Conservation (phyloP, 2,113 vertebrate genomes). For the Onychostoma macrolepis region DNA sequence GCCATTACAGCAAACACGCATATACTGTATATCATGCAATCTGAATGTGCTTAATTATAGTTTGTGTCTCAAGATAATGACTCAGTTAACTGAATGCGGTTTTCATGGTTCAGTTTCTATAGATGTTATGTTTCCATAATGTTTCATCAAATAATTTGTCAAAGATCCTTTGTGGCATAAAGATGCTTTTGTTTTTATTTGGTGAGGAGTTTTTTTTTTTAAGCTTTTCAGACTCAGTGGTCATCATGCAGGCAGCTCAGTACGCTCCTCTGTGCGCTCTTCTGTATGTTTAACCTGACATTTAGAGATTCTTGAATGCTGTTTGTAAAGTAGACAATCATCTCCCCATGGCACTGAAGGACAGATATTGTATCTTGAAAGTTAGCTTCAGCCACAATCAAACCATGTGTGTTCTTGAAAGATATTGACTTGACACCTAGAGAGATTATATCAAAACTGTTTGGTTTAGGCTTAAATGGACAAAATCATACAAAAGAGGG, state of each 20-base stretch:
- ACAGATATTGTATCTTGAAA: background rate
- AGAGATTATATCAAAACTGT: background rate
- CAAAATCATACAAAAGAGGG: background rate
- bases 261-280: background rate
- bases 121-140: background rate
- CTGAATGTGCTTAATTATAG: background rate
- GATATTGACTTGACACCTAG: background rate
- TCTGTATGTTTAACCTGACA: conserved; percentile 23
- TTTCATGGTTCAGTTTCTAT: background rate
- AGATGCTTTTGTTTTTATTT: background rate
- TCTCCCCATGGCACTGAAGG: background rate
- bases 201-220: background rate
- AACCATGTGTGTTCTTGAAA: background rate
- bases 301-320: conserved; percentile 16
- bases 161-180: background rate
- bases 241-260: background rate
- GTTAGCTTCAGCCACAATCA: background rate
- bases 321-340: background rate
- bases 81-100: background rate
- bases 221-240: background rate
- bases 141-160: background rate
- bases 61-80: background rate
- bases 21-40: background rate
- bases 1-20: background rate
- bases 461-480: background rate